Conservation (phyloP, 1,140 invertebrate species). For the Zaprionus africanus region DNA sequence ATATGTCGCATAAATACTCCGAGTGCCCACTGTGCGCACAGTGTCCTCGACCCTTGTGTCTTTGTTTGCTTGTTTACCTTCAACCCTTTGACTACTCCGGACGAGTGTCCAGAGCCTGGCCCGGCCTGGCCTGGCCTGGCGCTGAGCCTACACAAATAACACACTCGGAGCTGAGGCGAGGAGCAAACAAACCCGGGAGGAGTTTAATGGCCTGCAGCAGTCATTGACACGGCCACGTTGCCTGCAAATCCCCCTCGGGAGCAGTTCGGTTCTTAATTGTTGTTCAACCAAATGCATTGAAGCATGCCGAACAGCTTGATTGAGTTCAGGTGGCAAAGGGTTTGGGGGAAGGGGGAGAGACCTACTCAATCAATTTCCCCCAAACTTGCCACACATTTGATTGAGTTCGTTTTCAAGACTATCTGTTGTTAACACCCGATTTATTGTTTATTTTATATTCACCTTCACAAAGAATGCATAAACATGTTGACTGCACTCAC, state of each 20-base stretch:
- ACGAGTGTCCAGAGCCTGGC: neutral
- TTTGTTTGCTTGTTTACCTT: constrained; percentile 23
- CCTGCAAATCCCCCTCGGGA: neutral
- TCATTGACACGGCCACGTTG: constrained; percentile 54
- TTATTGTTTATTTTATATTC: neutral
- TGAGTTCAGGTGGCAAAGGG: constrained; percentile 6
- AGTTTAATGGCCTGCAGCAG: constrained; percentile 62
- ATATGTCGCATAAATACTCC: constrained; percentile 11
- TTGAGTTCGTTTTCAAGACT: neutral
- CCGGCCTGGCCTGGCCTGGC: neutral
- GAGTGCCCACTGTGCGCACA: neutral
- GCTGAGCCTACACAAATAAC: constrained; percentile 35
- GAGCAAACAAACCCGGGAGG: constrained; percentile 38
- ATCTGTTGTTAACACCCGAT: neutral
- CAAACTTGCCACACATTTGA: constrained; percentile 1
- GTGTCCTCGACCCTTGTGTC: constrained; percentile 7
- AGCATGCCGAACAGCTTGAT: constrained; percentile 20
- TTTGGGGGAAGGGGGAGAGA: neutral
- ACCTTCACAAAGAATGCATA: constrained; percentile 12
- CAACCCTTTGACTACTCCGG: constrained; percentile 18
- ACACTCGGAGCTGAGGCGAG: constrained; percentile 13
- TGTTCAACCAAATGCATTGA: constrained; percentile 29
- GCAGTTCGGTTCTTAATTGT: constrained; percentile 13
- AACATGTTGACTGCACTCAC: constrained; percentile 25
- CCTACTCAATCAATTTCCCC: constrained; percentile 13